A percentile compares a stretch with the other conserved stretches of the same genome.
Conservation (phyloP, 2,888 invertebrate species). For the Troides aeacus region DNA sequence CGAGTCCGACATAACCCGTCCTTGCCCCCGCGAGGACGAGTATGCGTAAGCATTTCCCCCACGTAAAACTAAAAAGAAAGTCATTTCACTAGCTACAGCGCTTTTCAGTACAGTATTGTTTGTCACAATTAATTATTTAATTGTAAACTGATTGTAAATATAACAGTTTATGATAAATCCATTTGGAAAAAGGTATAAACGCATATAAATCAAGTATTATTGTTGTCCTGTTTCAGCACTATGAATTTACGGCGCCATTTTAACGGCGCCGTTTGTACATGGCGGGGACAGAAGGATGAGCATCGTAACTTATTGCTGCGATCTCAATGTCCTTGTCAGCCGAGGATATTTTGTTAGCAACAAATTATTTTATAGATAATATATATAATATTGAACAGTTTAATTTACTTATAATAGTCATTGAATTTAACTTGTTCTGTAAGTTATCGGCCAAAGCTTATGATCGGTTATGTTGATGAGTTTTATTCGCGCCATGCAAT, state of each 20-base stretch:
- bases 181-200: background rate
- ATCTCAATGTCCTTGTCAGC: conserved; percentile 8
- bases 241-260: conserved; percentile 10
- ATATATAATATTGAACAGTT: too few relatives aligned
- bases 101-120: background rate
- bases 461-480: too few relatives aligned
- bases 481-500: too few relatives aligned
- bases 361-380: background rate
- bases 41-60: too few relatives aligned
- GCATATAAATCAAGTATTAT: background rate
- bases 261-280: conserved; percentile 2
- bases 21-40: too few relatives aligned
- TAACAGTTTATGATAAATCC: conserved; percentile 1
- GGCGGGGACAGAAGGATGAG: conserved; percentile 7
- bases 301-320: conserved; percentile 13
- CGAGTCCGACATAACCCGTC: too few relatives aligned
- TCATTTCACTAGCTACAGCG: too few relatives aligned
- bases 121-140: background rate
- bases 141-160: too few relatives aligned
- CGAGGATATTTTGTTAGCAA: background rate
- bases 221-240: background rate
- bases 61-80: too few relatives aligned
- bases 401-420: too few relatives aligned
- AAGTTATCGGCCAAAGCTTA: too few relatives aligned
- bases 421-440: too few relatives aligned